These are phyloP conservation scores for Mustelus asterias DNA, from an alignment of 2,113 vertebrate genomes.

Conservation along the genomic window DNA sequence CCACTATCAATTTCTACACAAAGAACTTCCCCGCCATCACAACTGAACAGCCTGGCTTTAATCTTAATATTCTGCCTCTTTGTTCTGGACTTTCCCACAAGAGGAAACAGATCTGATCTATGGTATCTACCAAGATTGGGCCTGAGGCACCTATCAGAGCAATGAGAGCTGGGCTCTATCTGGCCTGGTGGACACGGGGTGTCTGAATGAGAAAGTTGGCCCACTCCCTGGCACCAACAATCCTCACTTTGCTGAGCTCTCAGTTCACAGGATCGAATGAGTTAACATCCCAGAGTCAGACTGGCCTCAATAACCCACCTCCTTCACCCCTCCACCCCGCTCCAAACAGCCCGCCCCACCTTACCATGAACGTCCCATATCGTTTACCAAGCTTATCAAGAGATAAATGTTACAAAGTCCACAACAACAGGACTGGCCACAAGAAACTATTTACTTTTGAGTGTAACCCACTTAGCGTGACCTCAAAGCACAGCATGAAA, in stretches of 20 bases:
- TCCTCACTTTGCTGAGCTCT: neutral
- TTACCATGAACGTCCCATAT: neutral
- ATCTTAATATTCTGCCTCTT: too few relatives aligned
- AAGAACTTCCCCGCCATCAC: neutral
- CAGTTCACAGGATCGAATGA: neutral
- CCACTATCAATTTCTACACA: neutral
- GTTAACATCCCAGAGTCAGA: neutral
- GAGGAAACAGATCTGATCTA: neutral
- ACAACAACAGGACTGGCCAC: neutral
- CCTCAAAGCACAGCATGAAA: neutral
- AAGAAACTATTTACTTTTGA: neutral
- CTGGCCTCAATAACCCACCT: neutral
- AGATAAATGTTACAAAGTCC: neutral
- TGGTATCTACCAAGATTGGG: neutral
- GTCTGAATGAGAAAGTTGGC: neutral
- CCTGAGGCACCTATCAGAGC: neutral
- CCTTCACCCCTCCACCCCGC: neutral
- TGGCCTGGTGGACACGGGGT: neutral
- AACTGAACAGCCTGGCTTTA: too few relatives aligned
- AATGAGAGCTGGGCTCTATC: neutral
- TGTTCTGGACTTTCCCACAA: neutral
- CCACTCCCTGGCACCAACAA: too few relatives aligned
- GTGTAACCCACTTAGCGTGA: neutral
- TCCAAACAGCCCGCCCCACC: neutral
- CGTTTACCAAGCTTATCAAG: slow-evolving; percentile 16